Conservation (phyloP, 2,888 invertebrate species). For the Lissocephala sabroskyi region DNA sequence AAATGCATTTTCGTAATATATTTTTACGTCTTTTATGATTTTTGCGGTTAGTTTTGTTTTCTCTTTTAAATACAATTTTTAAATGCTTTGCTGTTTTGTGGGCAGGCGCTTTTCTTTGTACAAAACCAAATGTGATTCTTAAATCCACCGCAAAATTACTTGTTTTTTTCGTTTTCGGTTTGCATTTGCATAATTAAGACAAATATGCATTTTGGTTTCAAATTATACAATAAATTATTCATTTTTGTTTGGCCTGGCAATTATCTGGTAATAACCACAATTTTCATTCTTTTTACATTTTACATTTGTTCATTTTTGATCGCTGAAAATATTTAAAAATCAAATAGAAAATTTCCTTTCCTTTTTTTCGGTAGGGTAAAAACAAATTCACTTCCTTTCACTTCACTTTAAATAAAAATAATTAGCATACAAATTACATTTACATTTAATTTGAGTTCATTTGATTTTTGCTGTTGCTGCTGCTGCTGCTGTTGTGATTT, state of each 20-base stretch:
- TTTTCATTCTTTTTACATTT: conserved; percentile 8
- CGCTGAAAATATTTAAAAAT: too few relatives aligned
- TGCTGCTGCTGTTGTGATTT: too few relatives aligned
- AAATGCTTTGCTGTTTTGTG: conserved; percentile 2
- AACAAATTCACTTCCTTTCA: too few relatives aligned
- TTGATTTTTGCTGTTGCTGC: conserved; percentile 64
- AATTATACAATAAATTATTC: too few relatives aligned
- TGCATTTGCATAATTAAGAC: conserved; percentile 11
- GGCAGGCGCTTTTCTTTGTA: conserved; percentile 11
- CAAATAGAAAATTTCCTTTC: conserved; percentile 28
- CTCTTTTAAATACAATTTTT: not conserved
- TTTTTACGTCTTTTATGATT: conserved; percentile 1
- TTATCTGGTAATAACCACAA: not conserved
- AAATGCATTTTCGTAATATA: conserved; percentile 47
- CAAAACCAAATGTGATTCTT: conserved; percentile 13
- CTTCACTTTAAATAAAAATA: conserved; percentile 65
- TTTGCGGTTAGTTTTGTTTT: not conserved
- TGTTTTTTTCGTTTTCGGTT: conserved; percentile 24
- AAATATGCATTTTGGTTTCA: too few relatives aligned
- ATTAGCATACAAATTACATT: conserved; percentile 70
- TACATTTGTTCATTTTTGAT: conserved; percentile 24
- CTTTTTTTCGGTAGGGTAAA: conserved; percentile 8
- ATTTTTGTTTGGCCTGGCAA: too few relatives aligned
- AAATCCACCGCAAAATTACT: conserved; percentile 58
- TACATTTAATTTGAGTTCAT: conserved; percentile 72